Evolutionary conservation across 2,797 vertebrate genomes (phyloP), one percentile per base, ranked within the genome.

Genomic region (Orestias chungarensis): DNA sequence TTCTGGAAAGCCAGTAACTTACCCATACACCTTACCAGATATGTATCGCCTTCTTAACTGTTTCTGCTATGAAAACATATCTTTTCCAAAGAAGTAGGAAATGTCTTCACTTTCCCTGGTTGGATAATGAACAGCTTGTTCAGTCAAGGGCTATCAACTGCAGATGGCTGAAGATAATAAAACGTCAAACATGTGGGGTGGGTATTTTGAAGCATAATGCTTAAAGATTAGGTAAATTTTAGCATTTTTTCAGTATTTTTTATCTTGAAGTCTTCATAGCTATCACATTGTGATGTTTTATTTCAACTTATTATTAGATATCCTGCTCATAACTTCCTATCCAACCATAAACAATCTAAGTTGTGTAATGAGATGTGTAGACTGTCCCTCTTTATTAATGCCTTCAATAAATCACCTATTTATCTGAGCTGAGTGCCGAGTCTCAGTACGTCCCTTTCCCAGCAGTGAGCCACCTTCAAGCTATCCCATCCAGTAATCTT

Each of bases 101-200:
- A 83, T 91, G 79, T 85, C 82, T 82, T 82, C 38, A 15, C 76
- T 40, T 81, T 87, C 78, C 75, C 86, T 77, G 76, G 12, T 75
- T 79, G 75, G 80, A 84, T 68, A 79, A 80, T 75, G 68, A 87
- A 89, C 91, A 93, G 93, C 91, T 92, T 93, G 92, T 89, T 89
- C 82, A 89, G 91, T 92, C 91, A 87, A 87, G 89, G 90, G 89
- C 89, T 92, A 91, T 93, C 90, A 79, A 88, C 84, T 82, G 88
- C 91, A 93, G 92, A 93, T 92, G 92, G 90, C 82, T 92, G 87
- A 77, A 91, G 91, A 93, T 90, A 93, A 91, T 93, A 90, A 93
- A 92, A 91, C 70, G 87, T 92, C 82, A 92, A 93, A 94, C 89
- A 90, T 50, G 87, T n/a, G 83, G 78, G 85, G 89, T 55, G 88